Conservation (phyloP, 2,888 invertebrate species). For the Thereva unica region DNA sequence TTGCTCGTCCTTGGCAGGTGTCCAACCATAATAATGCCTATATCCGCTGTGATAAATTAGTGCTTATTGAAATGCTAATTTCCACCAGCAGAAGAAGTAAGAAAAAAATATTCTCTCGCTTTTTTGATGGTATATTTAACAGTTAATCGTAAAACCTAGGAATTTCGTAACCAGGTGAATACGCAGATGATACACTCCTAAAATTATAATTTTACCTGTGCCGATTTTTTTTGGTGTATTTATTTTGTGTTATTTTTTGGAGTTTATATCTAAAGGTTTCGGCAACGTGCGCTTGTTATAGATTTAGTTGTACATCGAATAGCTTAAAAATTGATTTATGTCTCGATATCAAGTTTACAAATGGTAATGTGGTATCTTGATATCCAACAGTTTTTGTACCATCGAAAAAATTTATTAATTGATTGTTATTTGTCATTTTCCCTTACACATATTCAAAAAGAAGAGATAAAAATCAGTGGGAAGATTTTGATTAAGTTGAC, state of each 20-base stretch:
- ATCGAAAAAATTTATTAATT: conserved; percentile 24
- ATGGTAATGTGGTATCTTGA: conserved; percentile 29
- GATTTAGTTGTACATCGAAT: neutral
- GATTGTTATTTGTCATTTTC: conserved; percentile 18
- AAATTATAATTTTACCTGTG: too few relatives aligned
- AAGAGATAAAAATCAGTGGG: conserved; percentile 10
- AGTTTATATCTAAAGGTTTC: too few relatives aligned
- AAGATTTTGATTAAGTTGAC: conserved; percentile 12
- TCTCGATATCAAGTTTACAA: conserved; percentile 18
- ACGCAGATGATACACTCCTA: too few relatives aligned
- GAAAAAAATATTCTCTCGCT: too few relatives aligned
- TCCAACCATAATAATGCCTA: conserved; percentile 19
- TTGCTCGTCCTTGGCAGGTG: conserved; percentile 17
- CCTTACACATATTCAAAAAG: conserved; percentile 11
- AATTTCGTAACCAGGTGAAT: too few relatives aligned
- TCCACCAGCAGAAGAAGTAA: too few relatives aligned
- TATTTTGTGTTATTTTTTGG: too few relatives aligned
- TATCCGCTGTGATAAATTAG: conserved; percentile 23
- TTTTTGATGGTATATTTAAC: too few relatives aligned
- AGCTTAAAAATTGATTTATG: conserved; percentile 29
- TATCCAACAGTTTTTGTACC: conserved; percentile 8
- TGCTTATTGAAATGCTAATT: conserved; percentile 18
- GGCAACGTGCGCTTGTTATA: neutral
- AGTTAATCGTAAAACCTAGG: too few relatives aligned
- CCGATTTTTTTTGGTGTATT: too few relatives aligned